Evolutionary conservation across 2,888 invertebrate genomes (phyloP).

Genomic region (Apotomis capreana): DNA sequence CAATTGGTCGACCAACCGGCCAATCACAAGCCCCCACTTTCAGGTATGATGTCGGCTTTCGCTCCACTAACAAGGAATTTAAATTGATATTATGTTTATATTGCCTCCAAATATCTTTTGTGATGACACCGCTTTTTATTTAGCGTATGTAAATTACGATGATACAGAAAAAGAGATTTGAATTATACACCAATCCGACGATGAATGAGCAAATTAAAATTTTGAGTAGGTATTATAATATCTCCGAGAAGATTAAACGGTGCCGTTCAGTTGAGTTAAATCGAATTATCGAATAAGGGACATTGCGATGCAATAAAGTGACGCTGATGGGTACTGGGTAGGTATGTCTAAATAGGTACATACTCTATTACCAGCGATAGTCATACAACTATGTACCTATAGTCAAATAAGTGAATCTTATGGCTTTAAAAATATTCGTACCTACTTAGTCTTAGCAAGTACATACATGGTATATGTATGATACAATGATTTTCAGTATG

Average conservation of each 20-base stretch:
- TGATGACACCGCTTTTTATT: slow-evolving; percentile 84
- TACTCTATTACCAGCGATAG: no score
- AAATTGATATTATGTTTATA: slow-evolving; percentile 84
- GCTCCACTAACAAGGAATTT: slow-evolving; percentile 84
- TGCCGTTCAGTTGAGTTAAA: slow-evolving; percentile 21
- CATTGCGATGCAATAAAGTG: not conserved
- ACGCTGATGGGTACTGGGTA: not conserved
- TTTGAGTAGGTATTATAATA: slow-evolving; percentile 56
- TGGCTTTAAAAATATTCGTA: no score
- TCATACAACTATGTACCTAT: no score
- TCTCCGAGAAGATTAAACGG: slow-evolving; percentile 23
- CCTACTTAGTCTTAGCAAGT: no score
- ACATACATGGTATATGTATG: no score
- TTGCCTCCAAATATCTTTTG: slow-evolving; percentile 84
- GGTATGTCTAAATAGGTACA: no score
- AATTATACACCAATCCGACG: slow-evolving; percentile 77
- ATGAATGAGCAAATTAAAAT: slow-evolving; percentile 76
- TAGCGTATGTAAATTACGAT: slow-evolving; percentile 82
- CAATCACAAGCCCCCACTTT: slow-evolving; percentile 64
- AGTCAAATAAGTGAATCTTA: no score
- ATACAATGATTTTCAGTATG: no score
- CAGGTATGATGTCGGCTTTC: slow-evolving; percentile 83
- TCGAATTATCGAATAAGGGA: slow-evolving; percentile 5
- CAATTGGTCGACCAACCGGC: slow-evolving; percentile 63
- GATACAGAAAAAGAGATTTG: slow-evolving; percentile 81